Conservation (phyloP, 1,140 invertebrate species). For the Brachionus calyciflorus region DNA sequence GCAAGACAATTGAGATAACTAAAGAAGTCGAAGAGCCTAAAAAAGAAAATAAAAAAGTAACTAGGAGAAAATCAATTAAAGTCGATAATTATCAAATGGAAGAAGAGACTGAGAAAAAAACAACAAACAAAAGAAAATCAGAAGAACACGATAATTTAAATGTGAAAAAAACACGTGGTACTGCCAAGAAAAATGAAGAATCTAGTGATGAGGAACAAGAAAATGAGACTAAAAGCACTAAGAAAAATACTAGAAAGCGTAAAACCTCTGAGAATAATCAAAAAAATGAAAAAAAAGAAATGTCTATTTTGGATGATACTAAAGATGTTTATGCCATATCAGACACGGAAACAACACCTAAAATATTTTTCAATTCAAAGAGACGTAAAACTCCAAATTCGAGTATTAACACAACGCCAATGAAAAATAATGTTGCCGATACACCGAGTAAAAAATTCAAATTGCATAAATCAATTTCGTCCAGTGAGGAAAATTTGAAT, state of each 20-base stretch:
- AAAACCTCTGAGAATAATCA: not conserved
- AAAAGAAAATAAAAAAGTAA: not conserved
- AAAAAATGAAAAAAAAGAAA: not conserved
- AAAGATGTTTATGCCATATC: not conserved
- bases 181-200: not conserved
- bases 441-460: constrained; percentile 31
- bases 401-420: not conserved
- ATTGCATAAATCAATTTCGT: constrained; percentile 13
- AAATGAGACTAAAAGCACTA: not conserved
- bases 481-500: constrained; percentile 28
- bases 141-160: not conserved
- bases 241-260: not conserved
- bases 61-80: not conserved
- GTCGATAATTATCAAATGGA: not conserved
- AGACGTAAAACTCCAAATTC: constrained; percentile 2
- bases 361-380: constrained; percentile 24
- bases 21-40: not conserved
- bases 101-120: not conserved
- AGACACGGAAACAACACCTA: not conserved
- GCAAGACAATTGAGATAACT: not conserved
- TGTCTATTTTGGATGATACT: not conserved
- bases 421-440: not conserved
- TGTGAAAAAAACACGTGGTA: not conserved
- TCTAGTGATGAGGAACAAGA: not conserved
- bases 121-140: not conserved